Conservation (phyloP, 2,797 vertebrate species). For the Antrozous pallidus region DNA sequence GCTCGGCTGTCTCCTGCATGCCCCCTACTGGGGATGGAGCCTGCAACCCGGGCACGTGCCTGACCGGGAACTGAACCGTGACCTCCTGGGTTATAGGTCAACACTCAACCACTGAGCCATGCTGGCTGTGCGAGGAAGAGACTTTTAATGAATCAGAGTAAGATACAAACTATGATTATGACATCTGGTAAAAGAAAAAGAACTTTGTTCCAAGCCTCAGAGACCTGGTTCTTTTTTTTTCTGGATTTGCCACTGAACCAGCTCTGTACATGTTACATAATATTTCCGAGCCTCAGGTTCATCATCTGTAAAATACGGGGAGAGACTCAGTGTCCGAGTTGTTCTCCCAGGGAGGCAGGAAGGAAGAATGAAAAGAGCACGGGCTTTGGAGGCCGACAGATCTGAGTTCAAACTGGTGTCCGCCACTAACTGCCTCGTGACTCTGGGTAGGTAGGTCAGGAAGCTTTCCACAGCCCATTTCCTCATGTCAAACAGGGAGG, state of each 20-base stretch:
- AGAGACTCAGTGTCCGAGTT: not conserved
- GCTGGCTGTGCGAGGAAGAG: not conserved
- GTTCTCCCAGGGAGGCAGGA: not conserved
- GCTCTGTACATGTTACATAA: not conserved
- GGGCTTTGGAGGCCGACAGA: not conserved
- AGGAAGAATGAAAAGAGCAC: not conserved
- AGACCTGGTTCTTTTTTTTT: not conserved
- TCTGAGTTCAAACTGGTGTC: not conserved
- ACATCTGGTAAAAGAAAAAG: constrained; percentile 37
- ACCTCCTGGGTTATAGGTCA: too few relatives aligned
- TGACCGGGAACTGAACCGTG: too few relatives aligned
- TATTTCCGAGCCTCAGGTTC: not conserved
- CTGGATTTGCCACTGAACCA: constrained; percentile 6
- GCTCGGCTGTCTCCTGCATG: too few relatives aligned
- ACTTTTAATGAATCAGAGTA: constrained; percentile 21
- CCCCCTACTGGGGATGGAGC: too few relatives aligned
- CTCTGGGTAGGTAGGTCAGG: not conserved
- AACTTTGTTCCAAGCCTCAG: not conserved
- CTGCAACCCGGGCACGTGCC: too few relatives aligned
- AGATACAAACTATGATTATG: not conserved
- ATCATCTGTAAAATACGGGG: not conserved
- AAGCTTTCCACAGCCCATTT: not conserved
- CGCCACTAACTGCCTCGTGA: not conserved
- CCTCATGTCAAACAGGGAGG: not conserved
- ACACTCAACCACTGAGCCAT: too few relatives aligned